A percentile compares a stretch with the other conserved stretches of the same genome.
phyloP scores from a whole-genome alignment of 2,797 vertebrate species.

The Acanthurus tractus region DNA sequence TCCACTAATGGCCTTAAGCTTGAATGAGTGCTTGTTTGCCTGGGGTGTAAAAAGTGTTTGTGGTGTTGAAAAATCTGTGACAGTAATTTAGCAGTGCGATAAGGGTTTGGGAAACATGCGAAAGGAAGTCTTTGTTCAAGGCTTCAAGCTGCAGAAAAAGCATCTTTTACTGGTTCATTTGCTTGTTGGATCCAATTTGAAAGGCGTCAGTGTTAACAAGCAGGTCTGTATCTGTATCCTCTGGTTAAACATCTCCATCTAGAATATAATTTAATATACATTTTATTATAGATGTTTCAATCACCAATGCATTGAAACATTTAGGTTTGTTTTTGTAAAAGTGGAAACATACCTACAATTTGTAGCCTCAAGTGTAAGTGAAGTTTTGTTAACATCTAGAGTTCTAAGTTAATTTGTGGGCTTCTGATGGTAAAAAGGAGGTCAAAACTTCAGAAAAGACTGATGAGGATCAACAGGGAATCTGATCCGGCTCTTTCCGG shows the following conservation, averaged over 20 bases:
- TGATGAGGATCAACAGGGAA: slow-evolving; percentile 46
- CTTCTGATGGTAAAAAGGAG: slow-evolving; percentile 9
- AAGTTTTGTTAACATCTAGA: background rate
- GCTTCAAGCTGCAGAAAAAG: background rate
- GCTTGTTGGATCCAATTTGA: slow-evolving; percentile 20
- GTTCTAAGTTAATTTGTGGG: background rate
- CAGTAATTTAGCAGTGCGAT: slow-evolving; percentile 27
- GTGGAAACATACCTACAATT: too few species aligned
- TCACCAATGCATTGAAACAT: background rate
- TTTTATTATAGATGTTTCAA: background rate
- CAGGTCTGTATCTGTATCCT: background rate
- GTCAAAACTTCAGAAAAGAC: slow-evolving; percentile 33
- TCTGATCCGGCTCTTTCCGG: slow-evolving; percentile 50
- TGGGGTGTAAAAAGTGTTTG: slow-evolving; percentile 25
- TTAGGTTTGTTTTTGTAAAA: background rate
- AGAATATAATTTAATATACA: too few species aligned
- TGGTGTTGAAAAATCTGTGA: slow-evolving; percentile 28
- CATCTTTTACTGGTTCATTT: slow-evolving; percentile 9
- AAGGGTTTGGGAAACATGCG: slow-evolving; percentile 29
- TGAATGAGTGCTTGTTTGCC: slow-evolving; percentile 11
- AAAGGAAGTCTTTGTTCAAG: slow-evolving; percentile 42
- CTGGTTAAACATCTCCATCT: background rate
- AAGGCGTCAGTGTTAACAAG: slow-evolving; percentile 25
- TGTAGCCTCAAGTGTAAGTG: background rate
- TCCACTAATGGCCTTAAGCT: slow-evolving; percentile 36